A percentile compares a stretch with the other conserved stretches of the same genome.
Conservation (phyloP, 2,113 vertebrate species). For the Desmodus rotundus region DNA sequence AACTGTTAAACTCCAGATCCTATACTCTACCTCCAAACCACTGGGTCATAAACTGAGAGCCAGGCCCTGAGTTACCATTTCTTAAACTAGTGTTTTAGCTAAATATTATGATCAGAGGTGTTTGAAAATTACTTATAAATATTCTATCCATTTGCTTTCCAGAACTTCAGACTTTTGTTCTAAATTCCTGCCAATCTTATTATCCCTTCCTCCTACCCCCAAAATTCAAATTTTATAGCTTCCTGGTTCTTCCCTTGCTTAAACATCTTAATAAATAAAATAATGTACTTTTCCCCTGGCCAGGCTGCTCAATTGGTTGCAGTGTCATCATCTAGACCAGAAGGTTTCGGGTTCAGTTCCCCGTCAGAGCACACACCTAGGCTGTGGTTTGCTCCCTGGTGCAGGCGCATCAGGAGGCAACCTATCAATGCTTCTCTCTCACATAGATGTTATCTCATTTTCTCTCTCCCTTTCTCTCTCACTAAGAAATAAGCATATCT, state of each 20-base stretch:
- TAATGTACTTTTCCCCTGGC: too few species aligned
- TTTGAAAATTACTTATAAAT: background rate
- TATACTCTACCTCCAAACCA: fast-evolving
- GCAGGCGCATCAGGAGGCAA: too few species aligned
- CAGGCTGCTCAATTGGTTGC: too few species aligned
- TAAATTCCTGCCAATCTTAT: background rate
- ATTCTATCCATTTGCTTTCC: background rate
- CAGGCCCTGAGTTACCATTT: background rate
- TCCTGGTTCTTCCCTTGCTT: background rate
- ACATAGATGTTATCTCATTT: too few species aligned
- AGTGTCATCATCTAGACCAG: too few species aligned
- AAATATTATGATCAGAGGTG: background rate
- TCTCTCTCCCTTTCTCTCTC: too few species aligned
- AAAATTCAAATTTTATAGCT: background rate
- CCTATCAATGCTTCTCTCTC: too few species aligned
- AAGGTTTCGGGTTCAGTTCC: too few species aligned
- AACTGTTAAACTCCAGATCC: background rate
- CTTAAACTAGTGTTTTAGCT: background rate
- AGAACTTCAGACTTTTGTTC: background rate
- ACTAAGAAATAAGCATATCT: too few species aligned
- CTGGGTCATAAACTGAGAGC: background rate
- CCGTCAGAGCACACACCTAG: too few species aligned
- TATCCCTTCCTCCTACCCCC: background rate
- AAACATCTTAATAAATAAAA: background rate
- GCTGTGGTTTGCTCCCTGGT: too few species aligned